A percentile compares a stretch with the other conserved stretches of the same genome.
Evolutionary conservation across 2,888 invertebrate species (phyloP).

Genomic region (Campoplex nolae): DNA sequence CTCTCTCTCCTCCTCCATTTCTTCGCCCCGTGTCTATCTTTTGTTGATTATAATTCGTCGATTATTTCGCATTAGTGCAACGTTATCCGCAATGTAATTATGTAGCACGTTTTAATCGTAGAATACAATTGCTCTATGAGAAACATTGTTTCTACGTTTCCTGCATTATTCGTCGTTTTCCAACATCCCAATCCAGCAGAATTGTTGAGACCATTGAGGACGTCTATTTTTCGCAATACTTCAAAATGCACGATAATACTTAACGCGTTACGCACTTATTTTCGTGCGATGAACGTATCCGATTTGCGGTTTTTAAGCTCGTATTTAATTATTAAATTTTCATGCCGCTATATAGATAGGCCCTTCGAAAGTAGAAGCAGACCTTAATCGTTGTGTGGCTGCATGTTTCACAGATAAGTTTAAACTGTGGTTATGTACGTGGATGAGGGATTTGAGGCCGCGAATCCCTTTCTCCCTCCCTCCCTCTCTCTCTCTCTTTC

Average conservation of each 20-base stretch:
- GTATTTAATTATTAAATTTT: neutral
- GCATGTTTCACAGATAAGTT: slow-evolving; percentile 19
- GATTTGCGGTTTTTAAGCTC: neutral
- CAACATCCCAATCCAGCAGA: neutral
- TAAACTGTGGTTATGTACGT: slow-evolving; percentile 17
- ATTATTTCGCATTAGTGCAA: neutral
- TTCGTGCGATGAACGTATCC: neutral
- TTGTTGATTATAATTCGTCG: neutral
- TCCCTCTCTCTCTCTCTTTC: neutral
- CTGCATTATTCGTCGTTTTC: neutral
- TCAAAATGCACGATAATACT: neutral
- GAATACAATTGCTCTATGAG: neutral
- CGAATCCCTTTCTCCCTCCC: neutral
- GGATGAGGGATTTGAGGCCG: neutral
- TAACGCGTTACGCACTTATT: neutral
- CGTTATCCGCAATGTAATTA: slow-evolving; percentile 2
- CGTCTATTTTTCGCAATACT: neutral
- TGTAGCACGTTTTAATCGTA: neutral
- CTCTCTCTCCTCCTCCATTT: neutral
- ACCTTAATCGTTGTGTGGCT: slow-evolving; percentile 26
- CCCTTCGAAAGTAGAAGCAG: neutral
- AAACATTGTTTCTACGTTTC: neutral
- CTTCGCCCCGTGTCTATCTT: neutral
- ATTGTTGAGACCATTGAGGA: slow-evolving; percentile 4
- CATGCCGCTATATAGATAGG: neutral